phyloP scores from a whole-genome alignment of 2,888 invertebrate genomes.

The Linnaemya tessellans region DNA sequence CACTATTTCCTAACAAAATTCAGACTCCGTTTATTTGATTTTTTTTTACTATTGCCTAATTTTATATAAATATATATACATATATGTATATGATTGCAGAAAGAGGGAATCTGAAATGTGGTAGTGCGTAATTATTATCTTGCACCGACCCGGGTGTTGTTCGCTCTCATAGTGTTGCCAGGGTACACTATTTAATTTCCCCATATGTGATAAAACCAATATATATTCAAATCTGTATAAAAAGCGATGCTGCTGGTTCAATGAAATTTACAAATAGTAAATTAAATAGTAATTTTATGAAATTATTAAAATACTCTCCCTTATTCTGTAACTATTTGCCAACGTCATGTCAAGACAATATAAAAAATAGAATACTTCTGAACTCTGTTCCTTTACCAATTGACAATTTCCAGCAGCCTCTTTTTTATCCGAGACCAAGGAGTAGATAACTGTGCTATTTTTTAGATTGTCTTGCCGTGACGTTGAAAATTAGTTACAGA shows the following conservation, averaged over 20 bases:
- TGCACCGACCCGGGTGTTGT: conserved; percentile 47
- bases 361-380: too few species aligned
- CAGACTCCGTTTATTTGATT: conserved; percentile 36
- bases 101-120: conserved; percentile 45
- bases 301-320: too few species aligned
- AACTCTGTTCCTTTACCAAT: too few species aligned
- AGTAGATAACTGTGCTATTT: too few species aligned
- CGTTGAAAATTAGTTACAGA: too few species aligned
- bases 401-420: too few species aligned
- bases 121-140: conserved; percentile 49
- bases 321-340: too few species aligned
- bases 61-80: too few species aligned
- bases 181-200: background rate
- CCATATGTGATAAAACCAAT: background rate
- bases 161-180: conserved; percentile 39
- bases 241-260: background rate
- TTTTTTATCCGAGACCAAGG: too few species aligned
- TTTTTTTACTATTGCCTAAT: conserved; percentile 25
- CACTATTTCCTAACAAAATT: conserved; percentile 35
- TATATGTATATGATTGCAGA: conserved; percentile 3
- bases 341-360: too few species aligned
- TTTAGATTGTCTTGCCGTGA: too few species aligned
- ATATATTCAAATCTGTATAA: background rate
- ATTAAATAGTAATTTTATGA: too few species aligned
- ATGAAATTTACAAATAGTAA: background rate